Conservation (phyloP, 2,113 vertebrate genomes). For the Cryptoleucopteryx plumbea region DNA sequence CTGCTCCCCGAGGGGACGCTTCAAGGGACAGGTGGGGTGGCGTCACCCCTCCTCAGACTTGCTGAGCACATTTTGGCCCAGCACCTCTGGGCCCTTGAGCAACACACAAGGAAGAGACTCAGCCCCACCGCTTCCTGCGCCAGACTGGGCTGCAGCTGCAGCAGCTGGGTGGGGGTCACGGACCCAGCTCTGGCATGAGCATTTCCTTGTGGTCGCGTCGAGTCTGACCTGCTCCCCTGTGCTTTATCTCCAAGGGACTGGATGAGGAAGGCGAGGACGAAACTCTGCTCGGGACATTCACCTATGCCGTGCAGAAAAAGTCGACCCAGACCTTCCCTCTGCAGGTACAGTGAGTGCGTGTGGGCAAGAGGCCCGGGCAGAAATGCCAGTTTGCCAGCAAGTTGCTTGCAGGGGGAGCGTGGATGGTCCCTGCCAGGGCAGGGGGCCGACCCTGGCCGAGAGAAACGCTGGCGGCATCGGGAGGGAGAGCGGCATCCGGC, state of each 20-base stretch:
- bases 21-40: background rate
- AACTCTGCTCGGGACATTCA: background rate
- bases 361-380: background rate
- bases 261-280: background rate
- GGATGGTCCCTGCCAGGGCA: too few species aligned
- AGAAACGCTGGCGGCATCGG: background rate
- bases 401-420: background rate
- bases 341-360: background rate
- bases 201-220: accelerated
- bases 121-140: too few species aligned
- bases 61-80: background rate
- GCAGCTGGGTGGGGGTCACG: background rate
- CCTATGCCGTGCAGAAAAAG: background rate
- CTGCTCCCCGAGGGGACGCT: background rate
- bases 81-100: background rate
- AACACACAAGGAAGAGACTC: background rate
- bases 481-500: background rate
- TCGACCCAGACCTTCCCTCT: background rate
- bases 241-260: background rate
- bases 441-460: background rate
- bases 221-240: background rate
- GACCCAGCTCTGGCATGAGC: background rate
- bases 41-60: background rate
- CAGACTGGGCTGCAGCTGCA: background rate
- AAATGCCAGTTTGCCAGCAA: background rate